Base-by-base conservation (phyloP, 2,888 invertebrate genomes). In the Microctonus aethiopoides region DNA sequence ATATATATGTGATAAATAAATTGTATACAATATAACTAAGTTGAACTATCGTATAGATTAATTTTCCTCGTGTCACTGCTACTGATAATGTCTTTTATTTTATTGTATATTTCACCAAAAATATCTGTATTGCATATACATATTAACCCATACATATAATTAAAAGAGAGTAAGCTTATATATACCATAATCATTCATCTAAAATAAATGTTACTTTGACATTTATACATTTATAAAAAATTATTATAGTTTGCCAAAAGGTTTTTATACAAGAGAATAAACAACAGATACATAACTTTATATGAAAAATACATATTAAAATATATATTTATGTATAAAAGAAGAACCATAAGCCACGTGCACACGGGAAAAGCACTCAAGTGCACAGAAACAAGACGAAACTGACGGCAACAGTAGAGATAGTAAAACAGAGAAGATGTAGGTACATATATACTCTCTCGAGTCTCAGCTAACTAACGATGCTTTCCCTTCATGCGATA, bases 391-490 rank as follows among this genome's bases (percentile, higher is more conserved):
- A 74, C 70, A 67, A 67, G 73, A 41, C 59, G 59, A 68, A 66
- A 26, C 46, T 52, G 64, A n/a, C 16, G 16, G 46, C 16, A 16
- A 16, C 61, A 41, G 54, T 62, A 46, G 68, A 57, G 63, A 68
- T 34, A 26, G 39, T 20, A 32, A 32, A 56, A 66, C 71, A 66
- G 60, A 63, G 72, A 70, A 71, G 72, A 77, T 75, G 77, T 46
- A n/a, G n/a, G n/a, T n/a, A n/a, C n/a, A n/a, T n/a, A n/a, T n/a
- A n/a, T 16, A 73, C 75, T 74, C 78, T 80, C 80, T 80, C 75
- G 79, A 80, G 79, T 68, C 74, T 26, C 61, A 76, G 78, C 79
- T 80, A 82, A 81, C 83, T 84, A 84, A 84, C 82, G 83, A 84
- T 80, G 80, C 84, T 82, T 80, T 78, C 78, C 78, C 76, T 67